Percentiles rank a stretch among this genome's conserved stretches.
Evolutionary conservation across 37 sponge, comb jelly and placozoan genomes (phyloP).

Genomic region (Halichondria panicea): DNA sequence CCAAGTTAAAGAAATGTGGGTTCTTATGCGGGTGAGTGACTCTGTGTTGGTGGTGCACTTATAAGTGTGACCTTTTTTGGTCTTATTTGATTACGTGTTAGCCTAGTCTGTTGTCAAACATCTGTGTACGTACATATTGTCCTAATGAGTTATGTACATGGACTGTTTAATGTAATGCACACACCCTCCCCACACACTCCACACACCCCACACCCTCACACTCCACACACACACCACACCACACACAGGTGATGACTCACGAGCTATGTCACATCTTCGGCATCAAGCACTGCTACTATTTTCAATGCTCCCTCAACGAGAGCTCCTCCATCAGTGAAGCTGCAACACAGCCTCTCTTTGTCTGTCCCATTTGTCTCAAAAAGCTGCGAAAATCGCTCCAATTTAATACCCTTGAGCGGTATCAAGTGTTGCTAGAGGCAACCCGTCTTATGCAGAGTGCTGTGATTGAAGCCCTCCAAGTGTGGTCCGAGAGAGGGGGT

Average conservation of each 20-base stretch:
- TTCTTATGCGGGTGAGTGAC: conserved; percentile 40
- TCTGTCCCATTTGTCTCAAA: conserved; percentile 89
- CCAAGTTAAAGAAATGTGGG: conserved; percentile 47
- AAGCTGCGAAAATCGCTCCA: conserved; percentile 78
- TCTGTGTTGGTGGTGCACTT: background rate
- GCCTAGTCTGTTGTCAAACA: no score
- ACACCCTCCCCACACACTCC: no score
- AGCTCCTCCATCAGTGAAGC: conserved; percentile 75
- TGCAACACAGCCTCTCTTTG: conserved; percentile 74
- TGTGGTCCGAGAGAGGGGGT: no score
- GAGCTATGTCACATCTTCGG: conserved; percentile 92
- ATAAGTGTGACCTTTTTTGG: no score
- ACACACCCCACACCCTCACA: no score
- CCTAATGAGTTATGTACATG: no score
- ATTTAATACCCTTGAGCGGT: conserved; percentile 65
- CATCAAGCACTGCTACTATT: conserved; percentile 84
- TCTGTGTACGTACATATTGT: no score
- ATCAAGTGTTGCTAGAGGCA: conserved; percentile 7
- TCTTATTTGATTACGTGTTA: no score
- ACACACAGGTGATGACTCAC: conserved; percentile 79
- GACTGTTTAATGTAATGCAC: no score
- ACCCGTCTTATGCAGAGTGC: background rate
- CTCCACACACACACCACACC: background rate
- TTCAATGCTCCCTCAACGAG: conserved; percentile 90
- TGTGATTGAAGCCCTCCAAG: background rate